Evolutionary conservation across 1,140 invertebrate species (phyloP), one percentile per base, ranked within the genome.

Genomic region (Gryllus bimaculatus): DNA sequence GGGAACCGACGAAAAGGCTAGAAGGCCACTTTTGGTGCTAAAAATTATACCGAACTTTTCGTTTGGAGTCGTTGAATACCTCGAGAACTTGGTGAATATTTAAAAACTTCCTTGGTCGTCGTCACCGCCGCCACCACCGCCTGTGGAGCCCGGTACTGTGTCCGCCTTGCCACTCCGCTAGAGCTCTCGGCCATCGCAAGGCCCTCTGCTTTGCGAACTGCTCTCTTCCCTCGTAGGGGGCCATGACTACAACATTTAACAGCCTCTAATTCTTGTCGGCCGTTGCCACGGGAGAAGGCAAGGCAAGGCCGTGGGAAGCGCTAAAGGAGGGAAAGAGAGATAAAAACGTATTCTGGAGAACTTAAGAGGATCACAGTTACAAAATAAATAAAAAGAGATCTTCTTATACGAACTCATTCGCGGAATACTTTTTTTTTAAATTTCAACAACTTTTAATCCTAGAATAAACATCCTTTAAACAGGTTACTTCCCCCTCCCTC

Each of bases 41-140:
- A 66, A 66, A 66, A 66, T 13, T 66, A 66, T 66, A 66, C 54
- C 54, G 54, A 66, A 66, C 54, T 66, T 66, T 66, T 66, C 54
- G 54, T 66, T 66, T 18, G 54, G 18, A 10, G 18, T 18, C 54
- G 54, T 66, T 18, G 54, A 66, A 66, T 66, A 66, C 54, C 54
- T 66, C 54, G 2, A 66, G 54, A 66, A 66, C 54, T 66, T 66
- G 54, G 54, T 66, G 54, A 66, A 66, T 66, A 66, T 66, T 66
- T 66, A 66, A 66, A 66, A 66, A 66, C 10, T 66, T 66, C 54
- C 54, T 0, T 66, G 2, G 54, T 5, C 26, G 1, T 1, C 26
- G 26, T 39, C 26, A 39, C 26, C 26, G 26, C 26, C 26, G 26
- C 26, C 26, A 39, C 26, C 26, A 39, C 54, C 18, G 54, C 54